phyloP scores from a whole-genome alignment of 2,797 vertebrate genomes.

The Tarsius wallacei region DNA sequence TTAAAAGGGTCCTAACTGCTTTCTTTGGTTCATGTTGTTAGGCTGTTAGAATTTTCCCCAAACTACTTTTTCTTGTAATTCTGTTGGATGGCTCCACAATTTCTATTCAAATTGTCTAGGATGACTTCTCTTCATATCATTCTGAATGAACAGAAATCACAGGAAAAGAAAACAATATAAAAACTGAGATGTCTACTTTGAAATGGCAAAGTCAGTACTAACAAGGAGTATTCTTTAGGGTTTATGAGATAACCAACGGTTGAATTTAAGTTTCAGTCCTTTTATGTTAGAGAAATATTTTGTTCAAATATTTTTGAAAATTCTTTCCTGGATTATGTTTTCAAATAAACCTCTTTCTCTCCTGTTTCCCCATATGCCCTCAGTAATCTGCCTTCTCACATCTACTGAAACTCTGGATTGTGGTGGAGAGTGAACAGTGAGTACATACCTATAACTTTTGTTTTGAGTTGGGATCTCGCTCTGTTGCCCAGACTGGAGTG shows the following conservation, averaged over 20 bases:
- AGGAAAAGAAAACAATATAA: slow-evolving; percentile 11
- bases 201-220: slow-evolving; percentile 33
- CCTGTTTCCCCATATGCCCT: neutral
- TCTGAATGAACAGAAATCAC: slow-evolving; percentile 28
- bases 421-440: neutral
- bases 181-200: slow-evolving; percentile 12
- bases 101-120: neutral
- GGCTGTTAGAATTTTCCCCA: neutral
- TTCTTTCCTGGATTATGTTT: slow-evolving; percentile 57
- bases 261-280: slow-evolving; percentile 34
- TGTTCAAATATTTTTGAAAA: slow-evolving; percentile 66
- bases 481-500: too few relatives aligned
- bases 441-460: neutral
- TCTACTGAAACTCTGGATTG: slow-evolving; percentile 14
- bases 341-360: slow-evolving; percentile 58
- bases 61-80: slow-evolving; percentile 31
- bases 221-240: neutral
- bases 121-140: slow-evolving; percentile 48
- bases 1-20: neutral
- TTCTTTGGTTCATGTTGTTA: slow-evolving; percentile 31
- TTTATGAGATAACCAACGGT: slow-evolving; percentile 11
- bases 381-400: slow-evolving; percentile 28
- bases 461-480: too few relatives aligned
- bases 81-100: slow-evolving; percentile 43
- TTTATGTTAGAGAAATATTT: slow-evolving; percentile 55